These are phyloP conservation scores for Leptopilina clavipes DNA, from an alignment of 1,140 invertebrate genomes.

Conservation along the genomic window DNA sequence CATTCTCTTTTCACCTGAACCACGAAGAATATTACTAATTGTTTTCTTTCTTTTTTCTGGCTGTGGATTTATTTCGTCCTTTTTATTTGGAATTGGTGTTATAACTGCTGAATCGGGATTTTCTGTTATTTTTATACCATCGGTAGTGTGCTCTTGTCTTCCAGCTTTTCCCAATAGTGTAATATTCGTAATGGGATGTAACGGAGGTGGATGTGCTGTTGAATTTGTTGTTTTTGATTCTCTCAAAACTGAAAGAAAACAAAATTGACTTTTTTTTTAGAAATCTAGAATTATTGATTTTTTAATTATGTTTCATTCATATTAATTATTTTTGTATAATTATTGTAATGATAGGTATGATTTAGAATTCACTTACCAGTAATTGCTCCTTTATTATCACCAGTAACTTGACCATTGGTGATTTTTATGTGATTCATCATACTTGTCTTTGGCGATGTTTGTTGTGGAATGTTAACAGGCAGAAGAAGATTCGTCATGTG, in stretches of 20 bases:
- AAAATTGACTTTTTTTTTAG: neutral
- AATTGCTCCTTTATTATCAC: slow-evolving; percentile 73
- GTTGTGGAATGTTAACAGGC: slow-evolving; percentile 72
- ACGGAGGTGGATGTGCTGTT: slow-evolving; percentile 67
- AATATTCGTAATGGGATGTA: slow-evolving; percentile 73
- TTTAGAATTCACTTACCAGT: slow-evolving; percentile 64
- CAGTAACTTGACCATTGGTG: slow-evolving; percentile 74
- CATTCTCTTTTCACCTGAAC: slow-evolving; percentile 64
- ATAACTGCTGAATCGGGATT: slow-evolving; percentile 72
- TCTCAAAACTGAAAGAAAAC: slow-evolving; percentile 66
- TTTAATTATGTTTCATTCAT: too few relatives aligned
- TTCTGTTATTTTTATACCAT: slow-evolving; percentile 72
- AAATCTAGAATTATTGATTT: neutral
- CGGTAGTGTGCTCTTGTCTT: slow-evolving; percentile 60
- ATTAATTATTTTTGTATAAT: too few relatives aligned
- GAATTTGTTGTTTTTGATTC: slow-evolving; percentile 71
- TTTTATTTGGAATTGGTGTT: slow-evolving; percentile 71
- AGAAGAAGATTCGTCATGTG: slow-evolving; percentile 74
- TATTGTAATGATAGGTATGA: slow-evolving; percentile 36
- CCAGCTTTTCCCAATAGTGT: slow-evolving; percentile 63
- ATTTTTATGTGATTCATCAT: slow-evolving; percentile 77
- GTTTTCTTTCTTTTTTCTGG: slow-evolving; percentile 70
- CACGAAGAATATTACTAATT: slow-evolving; percentile 69
- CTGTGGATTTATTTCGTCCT: slow-evolving; percentile 57
- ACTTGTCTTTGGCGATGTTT: slow-evolving; percentile 67